Evolutionary conservation across 2,888 invertebrate species (phyloP), one percentile per base, ranked within the genome.

Genomic region (Leptinotarsa juncta): DNA sequence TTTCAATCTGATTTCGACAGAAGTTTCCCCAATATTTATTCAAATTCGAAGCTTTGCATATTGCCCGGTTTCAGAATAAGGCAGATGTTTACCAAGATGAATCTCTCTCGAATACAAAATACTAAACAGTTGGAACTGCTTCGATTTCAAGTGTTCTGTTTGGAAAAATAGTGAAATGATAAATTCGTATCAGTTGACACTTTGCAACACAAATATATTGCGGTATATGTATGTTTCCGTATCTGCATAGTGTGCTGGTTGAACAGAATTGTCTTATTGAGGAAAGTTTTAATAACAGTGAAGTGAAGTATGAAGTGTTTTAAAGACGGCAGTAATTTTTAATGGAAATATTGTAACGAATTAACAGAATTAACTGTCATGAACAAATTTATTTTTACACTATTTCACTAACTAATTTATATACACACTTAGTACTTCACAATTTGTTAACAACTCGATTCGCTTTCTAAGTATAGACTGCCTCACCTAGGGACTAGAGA

Each of bases 21-120:
- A 18, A 57, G 70, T 62, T 73, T 67, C 66, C 51, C 55, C 67
- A 72, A 74, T 77, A 77, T 77, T 77, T 77, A 77, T 77, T 77
- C 74, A 77, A 77, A 77, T 77, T 72, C 60, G 50, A 55, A 26
- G 71, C 71, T 65, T 69, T 74, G 67, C 68, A 70, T 74, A 77
- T 75, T 60, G 42, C 51, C 67, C 48, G 53, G n/a, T 53, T 60
- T 60, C 50, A 48, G 57, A 67, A 72, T 72, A 72, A 72, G 72
- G 60, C 72, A 67, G 67, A 53, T 72, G 72, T 72, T 72, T 72
- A 51, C 60, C 51, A 18, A 72, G 72, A 72, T 60, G 67, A 67
- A 67, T 72, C 60, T 67, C 15, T 26, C n/a, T 50, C 53, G 72
- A 72, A 72, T 72, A 72, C 67, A 67, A 71, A 72, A 67, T 72